A percentile compares a stretch with the other conserved stretches of the same genome.
These are phyloP conservation scores for Hydra vulgaris DNA, from an alignment of 30 jellyfish, hydroid and myxozoan species.

Conservation along the genomic window DNA sequence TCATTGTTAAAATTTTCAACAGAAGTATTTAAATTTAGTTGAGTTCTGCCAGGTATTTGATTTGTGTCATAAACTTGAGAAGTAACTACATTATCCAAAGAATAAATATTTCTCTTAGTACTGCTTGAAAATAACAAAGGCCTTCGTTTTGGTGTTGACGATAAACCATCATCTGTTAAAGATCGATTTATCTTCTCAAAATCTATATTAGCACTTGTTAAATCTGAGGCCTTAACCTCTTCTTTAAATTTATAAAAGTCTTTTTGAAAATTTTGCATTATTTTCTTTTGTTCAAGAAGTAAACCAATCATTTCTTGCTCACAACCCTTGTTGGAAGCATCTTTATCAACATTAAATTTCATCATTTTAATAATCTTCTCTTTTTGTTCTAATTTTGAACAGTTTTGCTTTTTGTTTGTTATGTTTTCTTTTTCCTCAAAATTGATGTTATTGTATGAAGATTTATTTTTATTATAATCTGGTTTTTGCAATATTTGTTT, in stretches of 20 bases:
- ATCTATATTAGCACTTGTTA: background rate
- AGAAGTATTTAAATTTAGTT: too few species aligned
- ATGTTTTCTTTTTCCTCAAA: too few species aligned
- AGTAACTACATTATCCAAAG: too few species aligned
- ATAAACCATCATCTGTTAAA: background rate
- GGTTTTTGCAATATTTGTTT: too few species aligned
- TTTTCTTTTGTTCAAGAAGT: constrained; percentile 5
- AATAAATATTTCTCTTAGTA: background rate
- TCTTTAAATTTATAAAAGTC: constrained; percentile 5
- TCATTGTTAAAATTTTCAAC: background rate
- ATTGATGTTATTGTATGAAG: too few species aligned
- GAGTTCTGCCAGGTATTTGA: too few species aligned
- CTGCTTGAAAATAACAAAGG: background rate
- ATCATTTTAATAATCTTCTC: too few species aligned
- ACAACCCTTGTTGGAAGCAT: too few species aligned
- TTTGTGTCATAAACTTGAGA: too few species aligned
- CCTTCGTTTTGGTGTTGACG: background rate
- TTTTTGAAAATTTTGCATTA: constrained; percentile 1
- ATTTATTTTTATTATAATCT: too few species aligned
- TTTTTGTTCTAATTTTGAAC: background rate
- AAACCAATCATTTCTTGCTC: constrained; percentile 9
- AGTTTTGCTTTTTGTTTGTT: background rate
- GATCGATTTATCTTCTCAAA: background rate
- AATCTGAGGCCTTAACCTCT: constrained; percentile 13
- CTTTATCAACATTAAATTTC: too few species aligned